Evolutionary conservation across 2,113 vertebrate genomes (phyloP).

Genomic region (Tiliqua scincoides): DNA sequence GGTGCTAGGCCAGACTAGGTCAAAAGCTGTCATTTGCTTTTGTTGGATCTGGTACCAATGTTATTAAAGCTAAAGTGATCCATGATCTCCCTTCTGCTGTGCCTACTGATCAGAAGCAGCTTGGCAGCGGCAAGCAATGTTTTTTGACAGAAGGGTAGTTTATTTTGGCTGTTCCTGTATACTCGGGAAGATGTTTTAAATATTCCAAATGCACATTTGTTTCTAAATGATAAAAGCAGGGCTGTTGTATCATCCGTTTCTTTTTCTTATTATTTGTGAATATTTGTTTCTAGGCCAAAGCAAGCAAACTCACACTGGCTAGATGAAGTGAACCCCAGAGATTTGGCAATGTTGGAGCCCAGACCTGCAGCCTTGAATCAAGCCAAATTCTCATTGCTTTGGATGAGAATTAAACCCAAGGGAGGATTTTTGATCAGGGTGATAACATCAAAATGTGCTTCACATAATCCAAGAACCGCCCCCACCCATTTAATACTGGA

Average conservation of each 20-base stretch:
- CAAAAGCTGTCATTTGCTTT: constrained; percentile 32
- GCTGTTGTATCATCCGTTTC: constrained; percentile 48
- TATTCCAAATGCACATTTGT: constrained; percentile 46
- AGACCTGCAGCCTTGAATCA: constrained; percentile 23
- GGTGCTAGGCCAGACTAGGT: not conserved
- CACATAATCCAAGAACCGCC: not conserved
- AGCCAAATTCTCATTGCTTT: constrained; percentile 17
- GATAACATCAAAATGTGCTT: not conserved
- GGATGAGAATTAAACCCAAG: not conserved
- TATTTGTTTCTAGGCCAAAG: constrained; percentile 57
- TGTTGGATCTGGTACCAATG: constrained; percentile 47
- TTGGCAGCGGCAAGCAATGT: constrained; percentile 55
- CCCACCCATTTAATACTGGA: no score
- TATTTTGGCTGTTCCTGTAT: constrained; percentile 59
- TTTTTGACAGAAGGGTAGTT: constrained; percentile 63
- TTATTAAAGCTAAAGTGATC: constrained; percentile 63
- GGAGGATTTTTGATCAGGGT: not conserved
- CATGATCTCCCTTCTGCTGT: constrained; percentile 41
- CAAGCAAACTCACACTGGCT: constrained; percentile 41
- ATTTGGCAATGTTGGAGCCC: constrained; percentile 27
- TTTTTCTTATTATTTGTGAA: constrained; percentile 47
- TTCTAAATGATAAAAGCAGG: constrained; percentile 34
- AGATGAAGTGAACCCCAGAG: constrained; percentile 32
- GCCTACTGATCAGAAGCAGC: constrained; percentile 55
- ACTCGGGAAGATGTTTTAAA: constrained; percentile 43